Evolutionary conservation across 2,888 invertebrate genomes (phyloP).

Genomic region (Orthonevra nobilis): DNA sequence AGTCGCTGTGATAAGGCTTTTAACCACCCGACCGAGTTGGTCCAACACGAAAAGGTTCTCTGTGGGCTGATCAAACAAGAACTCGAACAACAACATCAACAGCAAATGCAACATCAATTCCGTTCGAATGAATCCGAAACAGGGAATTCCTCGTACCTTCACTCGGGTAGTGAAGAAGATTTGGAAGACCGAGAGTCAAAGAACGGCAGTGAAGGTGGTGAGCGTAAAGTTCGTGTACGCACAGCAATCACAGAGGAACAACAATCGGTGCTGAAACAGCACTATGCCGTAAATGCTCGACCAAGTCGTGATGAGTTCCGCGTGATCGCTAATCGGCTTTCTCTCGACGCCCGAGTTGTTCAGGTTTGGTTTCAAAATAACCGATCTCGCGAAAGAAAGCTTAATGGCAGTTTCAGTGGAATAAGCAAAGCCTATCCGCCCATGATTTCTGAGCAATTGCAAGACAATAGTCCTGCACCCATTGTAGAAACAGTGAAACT

Average conservation of each 20-base stretch:
- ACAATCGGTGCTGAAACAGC: slow-evolving; percentile 91
- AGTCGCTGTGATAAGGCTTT: slow-evolving; percentile 83
- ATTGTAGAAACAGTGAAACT: slow-evolving; percentile 42
- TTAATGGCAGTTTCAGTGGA: slow-evolving; percentile 74
- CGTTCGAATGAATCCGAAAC: slow-evolving; percentile 57
- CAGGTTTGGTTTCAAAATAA: slow-evolving; percentile 99
- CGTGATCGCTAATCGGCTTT: slow-evolving; percentile 89
- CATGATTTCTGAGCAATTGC: slow-evolving; percentile 73
- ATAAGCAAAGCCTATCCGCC: slow-evolving; percentile 71
- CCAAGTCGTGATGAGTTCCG: slow-evolving; percentile 97
- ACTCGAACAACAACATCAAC: slow-evolving; percentile 85
- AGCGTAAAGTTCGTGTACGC: slow-evolving; percentile 92
- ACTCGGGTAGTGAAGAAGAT: slow-evolving; percentile 84
- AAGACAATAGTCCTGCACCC: slow-evolving; percentile 68
- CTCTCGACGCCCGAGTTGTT: slow-evolving; percentile 89
- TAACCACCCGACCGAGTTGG: slow-evolving; percentile 82
- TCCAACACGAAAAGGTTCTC: slow-evolving; percentile 87
- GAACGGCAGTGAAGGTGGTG: slow-evolving; percentile 82
- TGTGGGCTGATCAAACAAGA: slow-evolving; percentile 80
- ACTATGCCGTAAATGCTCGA: slow-evolving; percentile 93
- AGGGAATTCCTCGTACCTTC: slow-evolving; percentile 72
- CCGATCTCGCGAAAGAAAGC: slow-evolving; percentile 91
- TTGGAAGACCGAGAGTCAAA: slow-evolving; percentile 82
- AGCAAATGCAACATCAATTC: slow-evolving; percentile 73
- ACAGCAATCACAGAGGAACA: slow-evolving; percentile 97